phyloP scores from a whole-genome alignment of 2,797 vertebrate species.

The Menidia menidia region DNA sequence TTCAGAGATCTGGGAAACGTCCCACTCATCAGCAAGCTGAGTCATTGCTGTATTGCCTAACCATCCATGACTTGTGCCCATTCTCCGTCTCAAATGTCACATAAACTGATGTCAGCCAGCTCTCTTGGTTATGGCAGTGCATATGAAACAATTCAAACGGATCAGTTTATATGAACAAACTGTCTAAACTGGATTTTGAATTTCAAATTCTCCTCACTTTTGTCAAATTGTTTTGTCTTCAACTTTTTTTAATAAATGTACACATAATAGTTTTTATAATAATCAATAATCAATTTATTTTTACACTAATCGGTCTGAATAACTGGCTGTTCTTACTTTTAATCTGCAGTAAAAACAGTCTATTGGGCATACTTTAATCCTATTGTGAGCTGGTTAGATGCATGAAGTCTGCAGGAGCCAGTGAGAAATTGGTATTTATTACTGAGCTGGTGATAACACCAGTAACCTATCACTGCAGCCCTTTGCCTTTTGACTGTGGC shows the following conservation, averaged over 20 bases:
- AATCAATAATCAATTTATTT: not conserved
- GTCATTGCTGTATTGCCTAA: constrained; percentile 67
- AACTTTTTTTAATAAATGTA: constrained; percentile 7
- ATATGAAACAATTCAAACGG: constrained; percentile 36
- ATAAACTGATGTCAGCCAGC: constrained; percentile 62
- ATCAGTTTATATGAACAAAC: constrained; percentile 17
- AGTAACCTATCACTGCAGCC: constrained; percentile 83
- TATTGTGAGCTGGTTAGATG: constrained; percentile 72
- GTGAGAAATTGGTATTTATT: constrained; percentile 87
- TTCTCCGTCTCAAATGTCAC: constrained; percentile 70
- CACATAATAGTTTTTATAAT: not conserved
- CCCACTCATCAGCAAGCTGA: constrained; percentile 71
- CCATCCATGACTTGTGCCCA: constrained; percentile 53
- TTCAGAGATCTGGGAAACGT: constrained; percentile 71
- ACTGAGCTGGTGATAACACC: constrained; percentile 85
- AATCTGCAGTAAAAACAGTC: constrained; percentile 70
- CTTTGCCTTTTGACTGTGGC: constrained; percentile 77
- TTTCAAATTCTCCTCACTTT: not conserved
- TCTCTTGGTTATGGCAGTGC: constrained; percentile 41
- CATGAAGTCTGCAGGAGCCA: constrained; percentile 81
- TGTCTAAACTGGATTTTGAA: not conserved
- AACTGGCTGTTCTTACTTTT: constrained; percentile 59
- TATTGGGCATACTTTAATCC: constrained; percentile 74
- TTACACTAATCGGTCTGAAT: constrained; percentile 14
- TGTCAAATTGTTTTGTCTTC: constrained; percentile 7